Evolutionary conservation across 2,888 invertebrate genomes (phyloP), one percentile per base, ranked within the genome.

Genomic region (Spialia ferax): DNA sequence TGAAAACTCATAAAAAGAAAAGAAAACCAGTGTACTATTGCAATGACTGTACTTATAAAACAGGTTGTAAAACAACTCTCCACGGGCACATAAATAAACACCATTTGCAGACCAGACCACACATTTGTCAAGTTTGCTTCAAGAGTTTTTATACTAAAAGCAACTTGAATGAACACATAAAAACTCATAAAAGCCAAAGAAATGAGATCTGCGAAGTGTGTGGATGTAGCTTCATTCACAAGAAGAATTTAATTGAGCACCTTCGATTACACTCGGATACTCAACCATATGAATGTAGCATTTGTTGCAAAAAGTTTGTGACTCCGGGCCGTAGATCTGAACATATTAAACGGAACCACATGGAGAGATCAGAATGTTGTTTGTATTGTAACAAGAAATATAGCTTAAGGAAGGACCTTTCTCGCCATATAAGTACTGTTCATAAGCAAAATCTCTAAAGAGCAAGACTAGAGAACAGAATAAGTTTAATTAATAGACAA

Each of bases 71-170:
- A 69, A 70, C 70, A 6, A 81, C 81, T 10, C 70, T 89, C 8
- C 79, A 86, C 64, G 86, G 84, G 0, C 89, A 89, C 69, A 79
- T 79, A 0, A 87, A 89, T 60, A 88, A 85, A 72, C 69, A 71
- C 0, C 89, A 89, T 74, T 75, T 88, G 29, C 69, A 78, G 26
- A 70, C 77, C 2, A 74, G 83, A 50, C 88, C 88, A 0, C 81
- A 78, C 63, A 64, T 74, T 0, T 89, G 89, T 62, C 56, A 78
- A 2, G 70, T 79, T 59, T 89, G 89, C 70, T 70, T 64, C 15
- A 89, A 86, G 81, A 79, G 81, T 0, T 89, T 88, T 70, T 87
- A 81, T 50, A 86, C 83, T 63, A 88, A 84, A 61, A 85, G 83
- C 68, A 82, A 87, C 38, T 71, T 89, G 23, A 79, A 76, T 0